These are phyloP conservation scores for Choloepus didactylus DNA, from an alignment of 2,797 vertebrate genomes.

Conservation along the genomic window DNA sequence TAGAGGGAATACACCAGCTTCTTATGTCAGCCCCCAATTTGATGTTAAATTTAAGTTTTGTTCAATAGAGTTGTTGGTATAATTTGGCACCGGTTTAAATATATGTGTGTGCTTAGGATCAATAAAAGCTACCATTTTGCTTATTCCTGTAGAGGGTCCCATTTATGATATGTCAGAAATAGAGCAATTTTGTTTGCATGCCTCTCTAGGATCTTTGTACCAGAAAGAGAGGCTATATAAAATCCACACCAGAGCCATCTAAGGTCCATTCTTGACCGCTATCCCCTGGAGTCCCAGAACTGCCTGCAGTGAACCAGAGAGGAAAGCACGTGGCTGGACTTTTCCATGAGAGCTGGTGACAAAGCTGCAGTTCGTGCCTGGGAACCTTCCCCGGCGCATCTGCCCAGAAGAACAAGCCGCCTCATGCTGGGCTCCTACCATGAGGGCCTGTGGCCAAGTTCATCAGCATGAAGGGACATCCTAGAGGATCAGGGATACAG, in stretches of 20 bases:
- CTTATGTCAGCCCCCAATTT: background rate
- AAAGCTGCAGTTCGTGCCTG: background rate
- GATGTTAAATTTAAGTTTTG: background rate
- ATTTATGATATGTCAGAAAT: background rate
- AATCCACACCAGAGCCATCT: background rate
- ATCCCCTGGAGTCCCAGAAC: background rate
- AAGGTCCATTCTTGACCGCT: too few species aligned
- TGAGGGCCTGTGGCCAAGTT: background rate
- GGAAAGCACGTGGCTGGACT: background rate
- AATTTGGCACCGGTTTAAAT: background rate
- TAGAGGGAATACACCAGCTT: background rate
- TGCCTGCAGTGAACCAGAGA: background rate
- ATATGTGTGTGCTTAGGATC: too few species aligned
- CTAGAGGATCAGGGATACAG: background rate
- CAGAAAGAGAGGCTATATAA: background rate
- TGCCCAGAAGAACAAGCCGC: background rate
- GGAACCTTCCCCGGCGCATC: background rate
- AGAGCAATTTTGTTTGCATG: background rate
- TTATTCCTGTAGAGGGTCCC: background rate
- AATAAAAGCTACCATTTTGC: background rate
- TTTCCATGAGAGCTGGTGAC: background rate
- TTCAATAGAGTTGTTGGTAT: background rate
- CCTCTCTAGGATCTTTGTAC: background rate
- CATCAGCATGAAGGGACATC: background rate
- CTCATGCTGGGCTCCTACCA: background rate